Conservation (phyloP, 2,113 vertebrate species). For the Clupea harengus region DNA sequence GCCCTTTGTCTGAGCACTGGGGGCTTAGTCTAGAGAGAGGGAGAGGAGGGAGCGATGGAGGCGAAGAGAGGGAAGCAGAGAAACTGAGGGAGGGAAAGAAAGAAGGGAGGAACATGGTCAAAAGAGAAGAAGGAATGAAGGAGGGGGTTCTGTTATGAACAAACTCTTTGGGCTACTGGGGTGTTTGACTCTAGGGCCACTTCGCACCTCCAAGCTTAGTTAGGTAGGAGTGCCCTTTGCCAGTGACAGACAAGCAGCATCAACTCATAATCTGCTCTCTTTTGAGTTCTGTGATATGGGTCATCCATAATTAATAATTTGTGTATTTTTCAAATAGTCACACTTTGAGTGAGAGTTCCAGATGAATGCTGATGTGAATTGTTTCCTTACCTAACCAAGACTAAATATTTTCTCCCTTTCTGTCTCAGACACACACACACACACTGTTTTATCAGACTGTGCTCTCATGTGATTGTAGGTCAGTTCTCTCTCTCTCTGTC, state of each 20-base stretch:
- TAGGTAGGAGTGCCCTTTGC: neutral
- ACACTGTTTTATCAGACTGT: too few relatives aligned
- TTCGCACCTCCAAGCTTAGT: neutral
- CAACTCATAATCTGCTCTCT: neutral
- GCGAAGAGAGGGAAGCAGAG: slow-evolving; percentile 35
- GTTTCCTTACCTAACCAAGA: too few relatives aligned
- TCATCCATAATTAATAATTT: neutral
- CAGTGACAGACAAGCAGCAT: neutral
- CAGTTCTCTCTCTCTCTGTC: neutral
- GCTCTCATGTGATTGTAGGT: neutral
- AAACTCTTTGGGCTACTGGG: neutral
- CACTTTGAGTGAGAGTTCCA: too few relatives aligned
- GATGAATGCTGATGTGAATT: too few relatives aligned
- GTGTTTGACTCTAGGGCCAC: neutral
- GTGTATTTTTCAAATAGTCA: too few relatives aligned
- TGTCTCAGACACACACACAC: too few relatives aligned
- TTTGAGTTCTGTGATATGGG: neutral
- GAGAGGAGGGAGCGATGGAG: slow-evolving; percentile 31
- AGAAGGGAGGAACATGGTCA: neutral
- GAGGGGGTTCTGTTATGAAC: neutral
- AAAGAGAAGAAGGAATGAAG: neutral
- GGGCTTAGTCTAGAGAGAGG: slow-evolving; percentile 20
- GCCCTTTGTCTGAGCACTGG: slow-evolving; percentile 38
- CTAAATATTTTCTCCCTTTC: too few relatives aligned
- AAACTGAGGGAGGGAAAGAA: slow-evolving; percentile 1